Evolutionary conservation across 2,888 invertebrate genomes (phyloP), one percentile per base, ranked within the genome.

Genomic region (Amblyjoppa proteus): DNA sequence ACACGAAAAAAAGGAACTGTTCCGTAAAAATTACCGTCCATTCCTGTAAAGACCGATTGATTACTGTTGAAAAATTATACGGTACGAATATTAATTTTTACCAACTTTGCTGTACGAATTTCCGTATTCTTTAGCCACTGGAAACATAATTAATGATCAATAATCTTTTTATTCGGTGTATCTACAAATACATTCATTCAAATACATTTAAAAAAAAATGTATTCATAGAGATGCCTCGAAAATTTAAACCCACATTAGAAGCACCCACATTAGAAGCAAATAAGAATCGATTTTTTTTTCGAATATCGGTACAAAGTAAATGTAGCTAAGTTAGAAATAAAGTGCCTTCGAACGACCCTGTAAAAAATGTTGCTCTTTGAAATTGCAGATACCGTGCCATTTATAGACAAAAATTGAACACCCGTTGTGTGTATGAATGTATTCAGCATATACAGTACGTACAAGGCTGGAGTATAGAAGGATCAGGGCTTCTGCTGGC

Each of bases 401-500:
- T 34, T 31, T 13, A n/a, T n/a, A 16, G 34, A 34, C n/a, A 34
- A 31, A 64, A 64, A 64, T 64, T 34, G 64, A 16, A 31, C 64
- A 64, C 64, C 64, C 64, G 64, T 31, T 49, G 28, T 25, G 49
- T 34, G 20, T 49, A 31, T 9, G 20, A 41, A 5, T 11, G 7
- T 28, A 64, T 64, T 28, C n/a, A 41, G 41, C 20, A 68, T 68
- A 41, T 25, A 66, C 13, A n/a, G 16, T n/a, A 25, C 20, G 34
- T 31, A 61, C 49, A n/a, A 3, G 38, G 34, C 61, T 31, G 78
- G 61, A 68, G 49, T n/a, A 61, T 53, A 28, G 53, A 28, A 28
- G 25, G n/a, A 77, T 49, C 81, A 20, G 61, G 20, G 64, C 64
- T 53, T 68, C 77, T 11, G 68, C 68, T 58, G 75, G 61, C 56